Evolutionary conservation across 2,113 vertebrate genomes (phyloP), one percentile per base, ranked within the genome.

Genomic region (Clinocottus analis): DNA sequence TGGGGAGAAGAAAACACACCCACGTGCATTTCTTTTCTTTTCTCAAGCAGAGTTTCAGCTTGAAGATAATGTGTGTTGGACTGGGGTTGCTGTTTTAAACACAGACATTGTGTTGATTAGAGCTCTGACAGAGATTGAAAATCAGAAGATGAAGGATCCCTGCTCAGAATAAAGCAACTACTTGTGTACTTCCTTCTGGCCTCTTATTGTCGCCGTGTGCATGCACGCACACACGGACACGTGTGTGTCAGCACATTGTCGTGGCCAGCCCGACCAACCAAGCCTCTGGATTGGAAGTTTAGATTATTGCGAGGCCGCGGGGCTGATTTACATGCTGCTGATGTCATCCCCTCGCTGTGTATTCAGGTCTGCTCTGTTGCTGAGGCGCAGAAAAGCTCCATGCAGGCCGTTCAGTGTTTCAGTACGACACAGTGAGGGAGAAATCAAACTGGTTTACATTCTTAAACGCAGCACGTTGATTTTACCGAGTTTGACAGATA

Each of bases 291-390:
- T 75, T 72, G 84, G 47, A 72, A 58, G 61, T 79, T 82, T 69
- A 69, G 82, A 86, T 56, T 41, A 75, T 65, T 79, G 77, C 29
- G 43, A 29, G 37, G 71, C 29, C 61, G 77, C 0, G 2, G 74
- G 39, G 77, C 79, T 87, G 83, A 86, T 91, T 90, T 83, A 81
- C 85, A 87, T 86, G 88, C 83, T 63, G 83, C 81, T 85, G 85
- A 87, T 78, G 91, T 89, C 85, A 90, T 85, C 69, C 37, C 21
- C 78, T 76, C 23, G 47, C 80, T 79, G 82, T 80, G 80, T 62
- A 47, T 82, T 84, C 16, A 75, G 55, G 23, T 33, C 77, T 39
- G 76, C 0, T 25, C 73, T 47, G 23, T 71, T 69, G 39, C 56
- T 7, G 49, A 61, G 21, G 77, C 76, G 70, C 70, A 70, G 58